These are phyloP conservation scores for Melipona quadrifasciata DNA, from an alignment of 1,140 invertebrate species.

Conservation along the genomic window DNA sequence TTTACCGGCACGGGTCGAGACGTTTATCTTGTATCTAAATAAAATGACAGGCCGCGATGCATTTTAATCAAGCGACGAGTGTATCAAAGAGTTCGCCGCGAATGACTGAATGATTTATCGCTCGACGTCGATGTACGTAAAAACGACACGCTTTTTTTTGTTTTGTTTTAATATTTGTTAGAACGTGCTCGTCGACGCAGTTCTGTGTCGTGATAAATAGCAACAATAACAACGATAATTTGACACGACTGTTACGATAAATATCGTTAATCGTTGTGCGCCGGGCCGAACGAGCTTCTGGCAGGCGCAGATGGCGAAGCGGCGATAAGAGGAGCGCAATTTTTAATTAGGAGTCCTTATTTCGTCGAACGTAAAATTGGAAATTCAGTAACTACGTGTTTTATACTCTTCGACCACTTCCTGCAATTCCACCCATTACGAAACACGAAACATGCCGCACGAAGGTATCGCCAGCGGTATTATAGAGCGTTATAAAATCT, in stretches of 20 bases:
- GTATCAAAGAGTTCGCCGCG: not conserved
- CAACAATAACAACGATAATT: no score
- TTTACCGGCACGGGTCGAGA: slow-evolving; percentile 6
- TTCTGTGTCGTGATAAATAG: no score
- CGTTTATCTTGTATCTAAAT: slow-evolving; percentile 41
- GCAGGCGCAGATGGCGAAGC: not conserved
- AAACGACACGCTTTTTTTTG: not conserved
- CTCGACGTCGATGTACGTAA: no score
- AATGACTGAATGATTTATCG: not conserved
- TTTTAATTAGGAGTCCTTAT: not conserved
- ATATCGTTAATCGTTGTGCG: no score
- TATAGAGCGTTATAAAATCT: not conserved
- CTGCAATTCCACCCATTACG: not conserved
- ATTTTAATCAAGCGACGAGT: slow-evolving; percentile 33
- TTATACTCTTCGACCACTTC: not conserved
- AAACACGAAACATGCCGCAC: not conserved
- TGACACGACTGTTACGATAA: no score
- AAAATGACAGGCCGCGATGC: slow-evolving; percentile 14
- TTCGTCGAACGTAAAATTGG: not conserved
- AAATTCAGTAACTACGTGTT: not conserved
- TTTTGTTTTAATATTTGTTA: not conserved
- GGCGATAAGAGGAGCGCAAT: not conserved
- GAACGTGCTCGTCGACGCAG: no score
- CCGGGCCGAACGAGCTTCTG: not conserved
- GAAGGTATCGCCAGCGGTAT: not conserved